These are phyloP conservation scores for Haliclystus octoradiatus DNA, from an alignment of 30 jellyfish, hydroid and myxozoan species.

Conservation along the genomic window DNA sequence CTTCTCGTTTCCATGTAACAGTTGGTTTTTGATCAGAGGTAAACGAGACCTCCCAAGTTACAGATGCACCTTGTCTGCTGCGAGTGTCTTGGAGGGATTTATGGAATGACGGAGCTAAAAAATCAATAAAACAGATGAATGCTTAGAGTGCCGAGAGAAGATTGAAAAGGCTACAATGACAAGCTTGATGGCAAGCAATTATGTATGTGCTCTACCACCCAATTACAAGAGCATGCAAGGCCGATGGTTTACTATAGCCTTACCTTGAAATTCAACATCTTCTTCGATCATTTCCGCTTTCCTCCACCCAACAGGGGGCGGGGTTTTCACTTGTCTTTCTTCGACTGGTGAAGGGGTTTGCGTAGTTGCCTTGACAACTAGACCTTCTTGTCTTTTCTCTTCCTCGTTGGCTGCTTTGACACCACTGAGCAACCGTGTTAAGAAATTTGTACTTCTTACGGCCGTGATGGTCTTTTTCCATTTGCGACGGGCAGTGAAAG, in stretches of 20 bases:
- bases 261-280: constrained; percentile 60
- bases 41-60: constrained; percentile 7
- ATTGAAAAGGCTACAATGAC: neutral
- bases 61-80: constrained; percentile 23
- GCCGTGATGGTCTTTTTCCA: constrained; percentile 99
- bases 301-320: constrained; percentile 77
- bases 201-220: too few relatives aligned
- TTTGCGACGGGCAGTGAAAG: constrained; percentile 95
- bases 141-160: neutral
- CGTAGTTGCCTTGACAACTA: constrained; percentile 49
- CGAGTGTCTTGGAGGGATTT: constrained; percentile 33
- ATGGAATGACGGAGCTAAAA: constrained; percentile 38
- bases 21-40: constrained; percentile 49
- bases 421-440: constrained; percentile 95
- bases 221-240: too few relatives aligned
- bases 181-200: neutral
- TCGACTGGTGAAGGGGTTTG: constrained; percentile 12
- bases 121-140: neutral
- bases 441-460: constrained; percentile 91
- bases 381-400: constrained; percentile 47
- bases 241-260: too few relatives aligned
- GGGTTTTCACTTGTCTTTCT: constrained; percentile 31
- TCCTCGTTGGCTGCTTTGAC: constrained; percentile 25
- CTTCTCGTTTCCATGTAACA: constrained; percentile 83
- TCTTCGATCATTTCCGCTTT: constrained; percentile 74